phyloP scores from a whole-genome alignment of 53 echinoderm and acorn worm genomes.

The Luidia sarsii region DNA sequence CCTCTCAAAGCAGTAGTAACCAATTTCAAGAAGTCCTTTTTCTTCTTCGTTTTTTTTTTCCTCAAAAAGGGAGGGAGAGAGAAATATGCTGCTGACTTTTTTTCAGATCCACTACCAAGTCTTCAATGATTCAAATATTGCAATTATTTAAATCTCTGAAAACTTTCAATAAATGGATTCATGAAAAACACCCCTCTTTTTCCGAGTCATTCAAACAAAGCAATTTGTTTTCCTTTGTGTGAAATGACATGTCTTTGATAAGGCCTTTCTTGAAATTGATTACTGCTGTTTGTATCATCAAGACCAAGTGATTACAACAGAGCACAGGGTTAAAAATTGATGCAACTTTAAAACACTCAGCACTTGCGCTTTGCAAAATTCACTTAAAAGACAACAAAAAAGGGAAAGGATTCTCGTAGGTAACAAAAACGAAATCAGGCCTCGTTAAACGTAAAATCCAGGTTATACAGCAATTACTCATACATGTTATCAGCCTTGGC shows the following conservation, averaged over 20 bases:
- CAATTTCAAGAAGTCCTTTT: too few relatives aligned
- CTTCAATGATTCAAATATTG: neutral
- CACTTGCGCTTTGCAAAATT: too few relatives aligned
- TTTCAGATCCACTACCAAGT: neutral
- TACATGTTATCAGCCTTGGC: too few relatives aligned
- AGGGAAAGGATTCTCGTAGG: too few relatives aligned
- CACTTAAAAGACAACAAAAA: too few relatives aligned
- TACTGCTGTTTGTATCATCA: constrained; percentile 3
- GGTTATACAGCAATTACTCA: neutral
- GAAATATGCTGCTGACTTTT: neutral
- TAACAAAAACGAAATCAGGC: too few relatives aligned
- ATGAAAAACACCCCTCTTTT: neutral
- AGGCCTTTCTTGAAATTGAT: constrained; percentile 12
- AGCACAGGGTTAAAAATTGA: constrained; percentile 25
- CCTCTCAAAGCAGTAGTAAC: too few relatives aligned
- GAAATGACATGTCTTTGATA: neutral
- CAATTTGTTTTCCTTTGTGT: neutral
- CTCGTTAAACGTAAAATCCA: neutral
- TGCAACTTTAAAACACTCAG: constrained; percentile 31
- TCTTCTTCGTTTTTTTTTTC: too few relatives aligned
- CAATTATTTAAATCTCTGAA: neutral
- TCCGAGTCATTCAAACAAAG: neutral
- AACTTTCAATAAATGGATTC: neutral
- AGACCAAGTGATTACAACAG: constrained; percentile 13
- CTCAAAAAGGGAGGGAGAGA: too few relatives aligned